A percentile compares a stretch with the other conserved stretches of the same genome.
Conservation (phyloP, 2,113 vertebrate species). For the Amphiprion ocellaris region DNA sequence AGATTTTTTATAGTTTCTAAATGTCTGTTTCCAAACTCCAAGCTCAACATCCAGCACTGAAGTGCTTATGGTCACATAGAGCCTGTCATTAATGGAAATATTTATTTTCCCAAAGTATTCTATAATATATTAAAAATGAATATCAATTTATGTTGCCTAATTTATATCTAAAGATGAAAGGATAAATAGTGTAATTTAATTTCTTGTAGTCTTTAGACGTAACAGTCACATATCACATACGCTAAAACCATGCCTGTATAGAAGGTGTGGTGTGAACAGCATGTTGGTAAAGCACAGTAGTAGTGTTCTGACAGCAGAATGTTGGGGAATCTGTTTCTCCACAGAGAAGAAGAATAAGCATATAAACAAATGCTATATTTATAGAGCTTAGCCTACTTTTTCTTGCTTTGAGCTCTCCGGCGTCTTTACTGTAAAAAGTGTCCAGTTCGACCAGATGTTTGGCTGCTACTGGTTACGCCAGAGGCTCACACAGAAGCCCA, state of each 20-base stretch:
- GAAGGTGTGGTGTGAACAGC: neutral
- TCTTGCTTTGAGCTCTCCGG: conserved; percentile 8
- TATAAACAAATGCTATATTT: conserved; percentile 20
- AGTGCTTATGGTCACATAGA: neutral
- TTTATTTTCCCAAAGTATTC: neutral
- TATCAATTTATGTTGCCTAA: neutral
- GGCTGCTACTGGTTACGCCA: conserved; percentile 18
- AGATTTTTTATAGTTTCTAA: conserved; percentile 23
- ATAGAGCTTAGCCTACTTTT: conserved; percentile 3
- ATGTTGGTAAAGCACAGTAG: neutral
- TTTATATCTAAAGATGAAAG: no score
- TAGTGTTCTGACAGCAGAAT: neutral
- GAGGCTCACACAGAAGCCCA: conserved; percentile 13
- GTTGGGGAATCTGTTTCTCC: neutral
- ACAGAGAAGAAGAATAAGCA: neutral
- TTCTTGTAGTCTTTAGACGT: neutral
- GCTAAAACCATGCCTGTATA: neutral
- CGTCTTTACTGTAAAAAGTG: conserved; percentile 5
- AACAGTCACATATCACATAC: neutral
- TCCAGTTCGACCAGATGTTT: conserved; percentile 34
- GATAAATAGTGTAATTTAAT: neutral
- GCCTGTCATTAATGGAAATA: neutral
- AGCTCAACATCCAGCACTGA: neutral
- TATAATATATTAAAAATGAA: neutral
- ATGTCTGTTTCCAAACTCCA: neutral